A percentile compares a stretch with the other conserved stretches of the same genome.
Evolutionary conservation across 1,140 invertebrate species (phyloP).

Genomic region (Neodiprion lecontei): DNA sequence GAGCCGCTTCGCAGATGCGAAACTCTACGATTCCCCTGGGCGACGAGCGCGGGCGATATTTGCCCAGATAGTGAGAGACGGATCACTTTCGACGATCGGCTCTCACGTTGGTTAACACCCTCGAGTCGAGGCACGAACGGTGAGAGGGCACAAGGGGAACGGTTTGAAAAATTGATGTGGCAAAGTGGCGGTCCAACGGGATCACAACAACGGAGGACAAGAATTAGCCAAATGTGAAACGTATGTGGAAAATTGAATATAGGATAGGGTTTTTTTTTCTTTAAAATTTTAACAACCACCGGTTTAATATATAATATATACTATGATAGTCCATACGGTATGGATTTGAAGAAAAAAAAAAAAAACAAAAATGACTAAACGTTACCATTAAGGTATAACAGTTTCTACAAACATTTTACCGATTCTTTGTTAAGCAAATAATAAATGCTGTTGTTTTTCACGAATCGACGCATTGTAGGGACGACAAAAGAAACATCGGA

Average conservation of each 20-base stretch:
- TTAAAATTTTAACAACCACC: no score
- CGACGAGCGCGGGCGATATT: constrained; percentile 50
- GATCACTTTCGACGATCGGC: constrained; percentile 32
- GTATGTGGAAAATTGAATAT: neutral
- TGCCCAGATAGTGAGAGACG: constrained; percentile 45
- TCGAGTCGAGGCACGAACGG: neutral
- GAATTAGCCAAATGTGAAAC: neutral
- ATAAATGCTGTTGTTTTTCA: constrained; percentile 6
- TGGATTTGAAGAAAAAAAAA: neutral
- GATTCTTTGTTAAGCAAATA: constrained; percentile 7
- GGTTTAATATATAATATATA: no score
- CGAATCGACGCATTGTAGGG: neutral
- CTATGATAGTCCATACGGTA: neutral
- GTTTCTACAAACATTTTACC: neutral
- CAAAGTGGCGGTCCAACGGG: neutral
- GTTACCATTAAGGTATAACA: neutral
- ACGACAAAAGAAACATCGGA: neutral
- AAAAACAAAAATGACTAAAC: no score
- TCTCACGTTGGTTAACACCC: constrained; percentile 24
- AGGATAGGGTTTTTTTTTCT: no score
- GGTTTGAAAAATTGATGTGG: neutral
- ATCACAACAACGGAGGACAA: neutral
- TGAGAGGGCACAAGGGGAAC: neutral
- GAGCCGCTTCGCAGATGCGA: neutral
- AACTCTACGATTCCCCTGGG: constrained; percentile 26